A percentile compares a stretch with the other conserved stretches of the same genome.
Evolutionary conservation across 1,140 invertebrate species (phyloP).

Genomic region (Acyrthosiphon pisum): DNA sequence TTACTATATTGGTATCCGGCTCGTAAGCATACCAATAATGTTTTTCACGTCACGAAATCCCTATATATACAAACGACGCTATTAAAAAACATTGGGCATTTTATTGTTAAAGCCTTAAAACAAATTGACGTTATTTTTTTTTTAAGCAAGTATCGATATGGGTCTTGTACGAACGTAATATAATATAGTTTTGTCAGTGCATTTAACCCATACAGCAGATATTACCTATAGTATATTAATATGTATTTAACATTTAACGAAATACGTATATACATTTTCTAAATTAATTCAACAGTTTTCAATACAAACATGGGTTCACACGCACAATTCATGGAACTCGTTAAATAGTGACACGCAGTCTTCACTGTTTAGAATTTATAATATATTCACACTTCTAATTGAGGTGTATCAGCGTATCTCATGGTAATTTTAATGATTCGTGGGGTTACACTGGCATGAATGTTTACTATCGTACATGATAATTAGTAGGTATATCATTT

Average conservation of each 20-base stretch:
- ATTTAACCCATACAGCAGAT: not conserved
- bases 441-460: not conserved
- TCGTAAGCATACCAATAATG: not conserved
- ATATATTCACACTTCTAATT: not conserved
- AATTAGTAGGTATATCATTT: not conserved
- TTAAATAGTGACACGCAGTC: not conserved
- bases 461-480: not conserved
- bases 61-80: not conserved
- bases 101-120: not conserved
- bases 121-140: not conserved
- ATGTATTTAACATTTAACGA: not conserved
- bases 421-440: conserved; percentile 12
- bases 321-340: not conserved
- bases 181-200: not conserved
- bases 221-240: too few species aligned
- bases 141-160: not conserved
- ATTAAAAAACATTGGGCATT: not conserved
- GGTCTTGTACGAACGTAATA: not conserved
- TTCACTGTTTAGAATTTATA: not conserved
- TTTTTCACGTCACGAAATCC: not conserved
- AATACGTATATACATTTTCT: not conserved
- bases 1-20: not conserved
- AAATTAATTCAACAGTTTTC: not conserved
- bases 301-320: not conserved
- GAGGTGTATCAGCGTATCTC: not conserved